Base-by-base conservation (phyloP, 1,140 invertebrate genomes). In the Drosophila melanogaster region DNA sequence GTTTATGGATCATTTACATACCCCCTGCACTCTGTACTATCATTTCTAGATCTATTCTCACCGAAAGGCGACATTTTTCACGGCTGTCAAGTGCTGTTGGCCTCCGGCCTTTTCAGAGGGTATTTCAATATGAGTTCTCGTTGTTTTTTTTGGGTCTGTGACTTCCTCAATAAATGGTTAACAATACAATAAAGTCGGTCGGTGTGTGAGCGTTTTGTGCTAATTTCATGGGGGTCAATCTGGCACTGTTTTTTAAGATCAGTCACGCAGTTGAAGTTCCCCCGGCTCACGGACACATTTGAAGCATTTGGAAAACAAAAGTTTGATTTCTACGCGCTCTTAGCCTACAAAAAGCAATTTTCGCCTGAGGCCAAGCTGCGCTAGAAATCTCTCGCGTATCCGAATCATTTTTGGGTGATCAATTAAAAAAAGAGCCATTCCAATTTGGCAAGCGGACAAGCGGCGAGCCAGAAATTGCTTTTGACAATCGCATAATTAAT, bases 161-260 rank as follows among this genome's bases (percentile, higher is more conserved):
- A 75, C 71, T 75, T 75, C 71, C 71, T 41, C 71, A 66, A 65
- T 51, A 72, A 72, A 53, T 72, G 38, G 44, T 60, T 19, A 53
- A 50, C 66, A 72, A 72, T 40, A 51, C 49, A 59, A 38, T 12
- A 37, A 14, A 49, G 3, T 46, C 26, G 3, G 26, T 40, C 24
- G 37, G 26, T 73, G 40, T 47, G 66, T 10, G 58, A 37, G 22
- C 14, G 35, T 22, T 22, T 43, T 67, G 46, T 53, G 64, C 60
- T 56, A 75, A 75, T 75, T 75, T 74, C 51, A 47, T 75, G 59
- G 71, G 40, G 70, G 59, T 74, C 70, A 64, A 38, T 58, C 57
- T 53, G 55, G 12, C 24, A 30, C 61, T 37, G 22, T 43, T 35
- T 26, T 26, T 4, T 22, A 33, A 70, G 62, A 73, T 73, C 70